Evolutionary conservation across 2,113 vertebrate genomes (phyloP).

Genomic region (Lophochroa leadbeateri): DNA sequence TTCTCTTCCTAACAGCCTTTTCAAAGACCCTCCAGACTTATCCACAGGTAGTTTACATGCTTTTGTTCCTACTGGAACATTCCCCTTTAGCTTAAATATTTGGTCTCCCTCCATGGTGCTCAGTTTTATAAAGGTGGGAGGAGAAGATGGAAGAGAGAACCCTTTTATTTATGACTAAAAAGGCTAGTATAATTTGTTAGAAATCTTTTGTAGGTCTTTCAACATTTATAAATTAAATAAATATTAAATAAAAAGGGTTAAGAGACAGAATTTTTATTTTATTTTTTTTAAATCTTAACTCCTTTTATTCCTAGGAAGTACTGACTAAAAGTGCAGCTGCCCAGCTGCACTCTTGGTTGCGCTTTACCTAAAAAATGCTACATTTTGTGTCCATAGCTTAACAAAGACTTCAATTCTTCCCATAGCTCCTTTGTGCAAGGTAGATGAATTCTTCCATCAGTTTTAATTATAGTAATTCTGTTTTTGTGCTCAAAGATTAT

Average conservation of each 20-base stretch:
- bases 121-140: neutral
- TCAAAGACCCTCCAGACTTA: neutral
- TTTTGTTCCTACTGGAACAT: neutral
- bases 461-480: conserved; percentile 32
- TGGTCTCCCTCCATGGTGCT: neutral
- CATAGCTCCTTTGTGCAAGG: neutral
- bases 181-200: neutral
- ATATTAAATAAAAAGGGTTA: neutral
- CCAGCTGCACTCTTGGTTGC: neutral
- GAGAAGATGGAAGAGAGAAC: neutral
- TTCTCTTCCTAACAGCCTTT: neutral
- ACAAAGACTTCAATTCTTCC: neutral
- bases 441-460: neutral
- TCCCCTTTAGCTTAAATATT: neutral
- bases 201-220: neutral
- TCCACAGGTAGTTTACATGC: neutral
- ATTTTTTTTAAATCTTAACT: neutral
- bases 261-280: neutral
- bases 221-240: neutral
- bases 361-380: neutral
- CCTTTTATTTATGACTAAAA: neutral
- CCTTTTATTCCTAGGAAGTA: neutral
- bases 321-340: neutral
- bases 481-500: neutral
- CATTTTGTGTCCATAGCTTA: neutral